phyloP scores from a whole-genome alignment of 2,113 vertebrate genomes.

The Trachemys scripta region DNA sequence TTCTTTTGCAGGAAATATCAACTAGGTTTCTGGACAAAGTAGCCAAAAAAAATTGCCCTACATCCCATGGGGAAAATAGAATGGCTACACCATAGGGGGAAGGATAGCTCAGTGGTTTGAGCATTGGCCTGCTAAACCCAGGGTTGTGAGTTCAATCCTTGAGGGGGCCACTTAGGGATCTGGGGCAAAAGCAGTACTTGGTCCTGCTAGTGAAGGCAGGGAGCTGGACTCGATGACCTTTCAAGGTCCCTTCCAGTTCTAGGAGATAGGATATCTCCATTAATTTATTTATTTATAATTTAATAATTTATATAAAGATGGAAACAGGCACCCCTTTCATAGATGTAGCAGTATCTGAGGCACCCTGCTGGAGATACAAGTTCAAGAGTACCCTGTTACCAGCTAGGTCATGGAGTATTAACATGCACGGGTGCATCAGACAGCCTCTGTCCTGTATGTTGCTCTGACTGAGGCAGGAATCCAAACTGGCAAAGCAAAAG shows the following conservation, averaged over 20 bases:
- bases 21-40: not conserved
- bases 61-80: not conserved
- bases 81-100: not conserved
- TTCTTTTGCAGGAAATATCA: not conserved
- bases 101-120: too few species aligned
- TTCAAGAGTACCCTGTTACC: not conserved
- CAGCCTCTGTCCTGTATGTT: not conserved
- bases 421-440: not conserved
- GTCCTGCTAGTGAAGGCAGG: too few species aligned
- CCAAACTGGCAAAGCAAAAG: not conserved
- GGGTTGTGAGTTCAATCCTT: too few species aligned
- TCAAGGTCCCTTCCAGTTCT: too few species aligned
- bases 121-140: too few species aligned
- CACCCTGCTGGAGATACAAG: not conserved
- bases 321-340: too few species aligned
- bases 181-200: too few species aligned
- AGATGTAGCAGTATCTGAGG: not conserved
- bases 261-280: too few species aligned
- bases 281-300: too few species aligned
- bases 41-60: not conserved
- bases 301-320: too few species aligned
- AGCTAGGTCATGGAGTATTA: not conserved
- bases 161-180: too few species aligned
- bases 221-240: too few species aligned
- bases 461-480: not conserved